Evolutionary conservation across 2,797 vertebrate species (phyloP).

Genomic region (Odontamblyopus rebecca): DNA sequence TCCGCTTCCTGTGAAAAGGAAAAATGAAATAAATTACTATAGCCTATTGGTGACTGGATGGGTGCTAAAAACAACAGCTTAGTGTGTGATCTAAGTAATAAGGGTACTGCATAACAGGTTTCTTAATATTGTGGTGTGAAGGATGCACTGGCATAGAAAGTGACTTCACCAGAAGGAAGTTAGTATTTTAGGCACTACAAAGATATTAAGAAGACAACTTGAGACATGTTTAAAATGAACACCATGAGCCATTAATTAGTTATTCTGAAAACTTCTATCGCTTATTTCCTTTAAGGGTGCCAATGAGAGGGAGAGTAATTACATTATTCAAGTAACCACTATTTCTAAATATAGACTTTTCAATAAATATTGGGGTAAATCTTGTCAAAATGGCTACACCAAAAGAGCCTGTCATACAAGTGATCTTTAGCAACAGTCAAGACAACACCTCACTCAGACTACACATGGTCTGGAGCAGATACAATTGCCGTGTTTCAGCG

Average conservation of each 20-base stretch:
- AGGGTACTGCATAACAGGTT: not conserved
- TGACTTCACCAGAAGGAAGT: not conserved
- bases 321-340: no score
- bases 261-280: not conserved
- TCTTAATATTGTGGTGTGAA: not conserved
- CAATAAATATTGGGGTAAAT: not conserved
- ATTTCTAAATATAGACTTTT: not conserved
- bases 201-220: slow-evolving; percentile 2
- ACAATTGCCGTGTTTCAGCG: no score
- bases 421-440: no score
- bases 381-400: no score
- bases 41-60: not conserved
- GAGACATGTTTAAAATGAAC: not conserved
- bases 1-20: slow-evolving; percentile 87
- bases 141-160: not conserved
- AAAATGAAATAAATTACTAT: not conserved
- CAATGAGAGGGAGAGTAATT: not conserved
- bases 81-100: slow-evolving; percentile 2
- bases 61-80: not conserved
- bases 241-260: not conserved
- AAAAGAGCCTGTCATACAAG: no score
- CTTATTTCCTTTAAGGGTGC: not conserved
- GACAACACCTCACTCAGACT: no score
- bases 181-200: not conserved
- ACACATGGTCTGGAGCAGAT: no score